phyloP scores from a whole-genome alignment of 2,113 vertebrate species.

The Cyprinodon variegatus region DNA sequence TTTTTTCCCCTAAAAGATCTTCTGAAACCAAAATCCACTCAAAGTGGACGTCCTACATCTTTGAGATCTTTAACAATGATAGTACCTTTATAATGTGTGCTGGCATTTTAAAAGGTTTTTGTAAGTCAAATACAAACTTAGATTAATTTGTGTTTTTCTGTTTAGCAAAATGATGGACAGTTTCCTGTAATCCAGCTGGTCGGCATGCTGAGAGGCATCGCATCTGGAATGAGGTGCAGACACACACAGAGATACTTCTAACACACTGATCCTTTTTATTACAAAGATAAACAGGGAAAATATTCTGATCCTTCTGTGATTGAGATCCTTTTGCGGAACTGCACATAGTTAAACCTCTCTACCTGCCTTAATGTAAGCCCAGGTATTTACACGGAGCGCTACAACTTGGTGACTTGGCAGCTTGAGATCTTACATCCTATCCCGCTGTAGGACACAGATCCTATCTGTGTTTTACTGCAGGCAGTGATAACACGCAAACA shows the following conservation, averaged over 20 bases:
- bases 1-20: too few species aligned
- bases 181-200: constrained; percentile 97
- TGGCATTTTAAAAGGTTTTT: constrained; percentile 3
- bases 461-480: constrained; percentile 43
- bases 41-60: too few species aligned
- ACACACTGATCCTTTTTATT: constrained; percentile 27
- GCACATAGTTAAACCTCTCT: not conserved
- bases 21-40: too few species aligned
- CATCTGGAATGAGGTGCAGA: constrained; percentile 90
- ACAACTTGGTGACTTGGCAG: constrained; percentile 6
- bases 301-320: constrained; percentile 20
- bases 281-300: constrained; percentile 14
- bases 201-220: constrained; percentile 95
- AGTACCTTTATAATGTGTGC: too few species aligned
- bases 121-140: not conserved
- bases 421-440: constrained; percentile 1
- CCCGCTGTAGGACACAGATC: constrained; percentile 17
- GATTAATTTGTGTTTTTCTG: constrained; percentile 14
- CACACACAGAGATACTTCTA: constrained; percentile 11
- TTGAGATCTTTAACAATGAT: too few species aligned
- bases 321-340: constrained; percentile 17
- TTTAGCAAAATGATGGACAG: constrained; percentile 96
- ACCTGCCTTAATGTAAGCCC: not conserved
- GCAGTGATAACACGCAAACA: constrained; percentile 35
- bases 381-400: constrained; percentile 6